phyloP scores from a whole-genome alignment of 2,113 vertebrate species.

The Microtus oregoni region DNA sequence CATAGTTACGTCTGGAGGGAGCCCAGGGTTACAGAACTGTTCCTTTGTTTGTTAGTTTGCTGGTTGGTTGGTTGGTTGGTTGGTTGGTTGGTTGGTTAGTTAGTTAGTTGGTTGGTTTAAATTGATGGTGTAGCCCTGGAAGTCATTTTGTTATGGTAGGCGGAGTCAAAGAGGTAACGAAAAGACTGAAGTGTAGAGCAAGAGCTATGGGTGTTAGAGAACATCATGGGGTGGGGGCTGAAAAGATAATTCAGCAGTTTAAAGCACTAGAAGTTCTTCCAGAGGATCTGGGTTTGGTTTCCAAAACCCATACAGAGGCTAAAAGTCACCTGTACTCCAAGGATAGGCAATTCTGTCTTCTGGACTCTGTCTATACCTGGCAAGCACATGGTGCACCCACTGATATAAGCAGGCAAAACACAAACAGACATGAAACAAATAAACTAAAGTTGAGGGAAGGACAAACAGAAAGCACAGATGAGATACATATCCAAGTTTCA shows the following conservation, averaged over 20 bases:
- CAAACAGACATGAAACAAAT: not conserved
- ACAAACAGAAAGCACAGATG: not conserved
- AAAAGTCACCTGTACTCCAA: not conserved
- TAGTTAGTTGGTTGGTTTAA: not conserved
- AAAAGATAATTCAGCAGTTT: not conserved
- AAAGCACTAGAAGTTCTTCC: not conserved
- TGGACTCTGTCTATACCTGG: not conserved
- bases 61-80: not conserved
- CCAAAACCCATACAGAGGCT: not conserved
- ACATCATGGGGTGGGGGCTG: not conserved
- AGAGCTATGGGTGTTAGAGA: not conserved
- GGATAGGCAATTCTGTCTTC: not conserved
- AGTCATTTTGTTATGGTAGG: not conserved
- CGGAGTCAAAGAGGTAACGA: not conserved
- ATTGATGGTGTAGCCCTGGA: not conserved
- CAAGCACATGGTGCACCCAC: not conserved
- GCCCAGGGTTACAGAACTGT: not conserved
- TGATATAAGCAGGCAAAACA: not conserved
- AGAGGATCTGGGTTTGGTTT: not conserved
- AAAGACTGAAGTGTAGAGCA: not conserved
- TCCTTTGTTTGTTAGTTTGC: not conserved
- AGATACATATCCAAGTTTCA: not conserved
- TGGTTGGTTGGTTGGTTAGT: not conserved
- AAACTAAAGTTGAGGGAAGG: not conserved
- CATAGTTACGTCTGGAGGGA: not conserved